Evolutionary conservation across 2,888 invertebrate species (phyloP).

Genomic region (Galerucella calmariensis): DNA sequence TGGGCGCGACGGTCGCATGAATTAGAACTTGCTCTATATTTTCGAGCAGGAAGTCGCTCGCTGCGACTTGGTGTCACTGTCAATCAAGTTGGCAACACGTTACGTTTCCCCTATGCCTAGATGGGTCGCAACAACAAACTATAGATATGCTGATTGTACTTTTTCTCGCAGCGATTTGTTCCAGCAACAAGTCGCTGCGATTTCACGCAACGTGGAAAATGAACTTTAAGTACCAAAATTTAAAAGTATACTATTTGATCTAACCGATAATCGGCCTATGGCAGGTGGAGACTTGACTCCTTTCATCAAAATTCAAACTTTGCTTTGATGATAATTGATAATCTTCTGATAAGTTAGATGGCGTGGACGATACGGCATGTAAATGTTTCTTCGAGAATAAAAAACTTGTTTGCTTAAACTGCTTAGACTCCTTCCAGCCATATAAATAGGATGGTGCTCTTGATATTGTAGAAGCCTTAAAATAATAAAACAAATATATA

Average conservation of each 20-base stretch:
- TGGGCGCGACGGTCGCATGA: too few species aligned
- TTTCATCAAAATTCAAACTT: background rate
- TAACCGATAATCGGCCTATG: background rate
- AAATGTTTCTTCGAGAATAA: background rate
- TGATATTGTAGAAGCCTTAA: background rate
- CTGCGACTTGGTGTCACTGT: too few species aligned
- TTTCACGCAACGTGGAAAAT: too few species aligned
- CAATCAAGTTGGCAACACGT: too few species aligned
- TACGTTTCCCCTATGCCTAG: too few species aligned
- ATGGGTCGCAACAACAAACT: too few species aligned
- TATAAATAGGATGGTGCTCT: background rate
- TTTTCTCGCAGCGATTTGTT: too few species aligned
- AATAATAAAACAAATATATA: background rate
- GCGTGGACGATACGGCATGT: background rate
- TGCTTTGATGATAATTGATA: background rate
- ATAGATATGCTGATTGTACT: too few species aligned
- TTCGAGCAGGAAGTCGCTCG: too few species aligned
- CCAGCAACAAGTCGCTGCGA: too few species aligned
- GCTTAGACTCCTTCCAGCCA: background rate
- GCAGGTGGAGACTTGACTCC: background rate
- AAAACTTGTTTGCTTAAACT: conserved; percentile 4
- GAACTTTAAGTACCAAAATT: too few species aligned
- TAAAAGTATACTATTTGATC: background rate
- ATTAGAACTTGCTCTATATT: too few species aligned
- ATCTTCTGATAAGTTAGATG: background rate